phyloP scores from a whole-genome alignment of 2,888 invertebrate genomes.

The Cataglyphis altisquamis region DNA sequence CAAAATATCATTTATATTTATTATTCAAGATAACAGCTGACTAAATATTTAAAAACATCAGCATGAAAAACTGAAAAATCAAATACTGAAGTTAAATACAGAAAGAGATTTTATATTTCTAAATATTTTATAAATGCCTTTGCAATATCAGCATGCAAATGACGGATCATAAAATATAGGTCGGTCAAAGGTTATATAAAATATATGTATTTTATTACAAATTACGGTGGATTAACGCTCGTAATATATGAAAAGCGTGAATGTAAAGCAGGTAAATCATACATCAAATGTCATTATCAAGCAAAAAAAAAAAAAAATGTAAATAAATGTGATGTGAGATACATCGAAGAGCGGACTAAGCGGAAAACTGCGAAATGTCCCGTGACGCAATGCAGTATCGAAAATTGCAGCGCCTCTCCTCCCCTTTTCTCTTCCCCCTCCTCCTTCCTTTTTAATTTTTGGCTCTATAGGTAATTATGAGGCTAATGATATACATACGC shows the following conservation, averaged over 20 bases:
- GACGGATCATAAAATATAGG: slow-evolving; percentile 21
- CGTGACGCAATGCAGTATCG: slow-evolving; percentile 33
- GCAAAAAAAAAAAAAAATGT: slow-evolving; percentile 15
- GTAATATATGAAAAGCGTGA: slow-evolving; percentile 38
- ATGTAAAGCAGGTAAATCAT: slow-evolving; percentile 47
- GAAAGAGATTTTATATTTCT: not conserved
- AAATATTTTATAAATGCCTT: slow-evolving; percentile 32
- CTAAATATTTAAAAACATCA: slow-evolving; percentile 24
- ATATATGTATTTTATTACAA: slow-evolving; percentile 50
- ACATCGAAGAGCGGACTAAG: slow-evolving; percentile 1
- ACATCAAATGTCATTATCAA: slow-evolving; percentile 38
- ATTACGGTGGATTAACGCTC: slow-evolving; percentile 46
- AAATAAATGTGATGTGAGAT: slow-evolving; percentile 32
- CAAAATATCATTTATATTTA: not conserved
- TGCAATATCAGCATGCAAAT: slow-evolving; percentile 11
- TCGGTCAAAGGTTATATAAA: slow-evolving; percentile 29
- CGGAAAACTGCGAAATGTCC: slow-evolving; percentile 41
- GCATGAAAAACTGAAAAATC: slow-evolving; percentile 17
- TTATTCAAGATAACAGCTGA: slow-evolving; percentile 26
- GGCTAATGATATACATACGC: slow-evolving; percentile 51
- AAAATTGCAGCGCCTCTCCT: slow-evolving; percentile 27
- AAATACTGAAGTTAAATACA: slow-evolving; percentile 13
- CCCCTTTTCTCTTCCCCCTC: not conserved
- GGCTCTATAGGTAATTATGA: slow-evolving; percentile 43
- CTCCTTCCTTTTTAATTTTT: slow-evolving; percentile 10